Conservation (phyloP, 1,140 invertebrate genomes). For the Zaprionus tsacasi region DNA sequence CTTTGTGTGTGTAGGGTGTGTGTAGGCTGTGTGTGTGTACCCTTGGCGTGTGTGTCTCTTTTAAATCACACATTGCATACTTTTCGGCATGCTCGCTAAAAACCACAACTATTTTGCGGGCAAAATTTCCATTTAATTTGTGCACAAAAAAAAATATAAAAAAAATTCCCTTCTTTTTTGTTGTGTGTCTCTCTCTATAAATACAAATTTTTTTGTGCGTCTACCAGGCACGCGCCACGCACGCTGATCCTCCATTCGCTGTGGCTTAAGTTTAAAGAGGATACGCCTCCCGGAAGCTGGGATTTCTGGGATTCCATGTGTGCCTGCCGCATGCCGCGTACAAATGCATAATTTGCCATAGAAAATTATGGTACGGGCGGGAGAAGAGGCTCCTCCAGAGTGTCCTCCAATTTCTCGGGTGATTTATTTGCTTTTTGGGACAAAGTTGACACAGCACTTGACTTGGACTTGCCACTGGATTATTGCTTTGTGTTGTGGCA, state of each 20-base stretch:
- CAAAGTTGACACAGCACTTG: slow-evolving; percentile 73
- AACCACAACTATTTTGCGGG: slow-evolving; percentile 44
- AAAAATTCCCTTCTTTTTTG: background rate
- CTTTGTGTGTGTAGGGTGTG: slow-evolving; percentile 15
- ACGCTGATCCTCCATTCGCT: background rate
- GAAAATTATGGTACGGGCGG: slow-evolving; percentile 53
- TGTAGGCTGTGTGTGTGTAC: background rate
- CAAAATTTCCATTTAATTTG: slow-evolving; percentile 33
- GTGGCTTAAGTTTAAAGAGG: slow-evolving; percentile 29
- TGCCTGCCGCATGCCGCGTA: slow-evolving; percentile 13
- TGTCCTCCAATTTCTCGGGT: slow-evolving; percentile 56
- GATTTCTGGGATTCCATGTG: background rate
- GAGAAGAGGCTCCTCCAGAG: slow-evolving; percentile 9
- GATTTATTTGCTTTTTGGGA: slow-evolving; percentile 73
- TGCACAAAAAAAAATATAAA: slow-evolving; percentile 11
- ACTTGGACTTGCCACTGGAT: slow-evolving; percentile 50
- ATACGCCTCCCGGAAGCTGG: background rate
- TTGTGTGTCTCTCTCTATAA: no score
- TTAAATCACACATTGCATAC: slow-evolving; percentile 1
- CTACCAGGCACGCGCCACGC: slow-evolving; percentile 5
- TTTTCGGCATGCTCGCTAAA: background rate
- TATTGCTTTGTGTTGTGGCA: slow-evolving; percentile 38
- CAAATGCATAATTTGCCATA: slow-evolving; percentile 73
- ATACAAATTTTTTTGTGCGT: background rate
- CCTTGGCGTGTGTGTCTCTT: background rate